Conservation (phyloP, 2,888 invertebrate species). For the Hybos culiciformis region DNA sequence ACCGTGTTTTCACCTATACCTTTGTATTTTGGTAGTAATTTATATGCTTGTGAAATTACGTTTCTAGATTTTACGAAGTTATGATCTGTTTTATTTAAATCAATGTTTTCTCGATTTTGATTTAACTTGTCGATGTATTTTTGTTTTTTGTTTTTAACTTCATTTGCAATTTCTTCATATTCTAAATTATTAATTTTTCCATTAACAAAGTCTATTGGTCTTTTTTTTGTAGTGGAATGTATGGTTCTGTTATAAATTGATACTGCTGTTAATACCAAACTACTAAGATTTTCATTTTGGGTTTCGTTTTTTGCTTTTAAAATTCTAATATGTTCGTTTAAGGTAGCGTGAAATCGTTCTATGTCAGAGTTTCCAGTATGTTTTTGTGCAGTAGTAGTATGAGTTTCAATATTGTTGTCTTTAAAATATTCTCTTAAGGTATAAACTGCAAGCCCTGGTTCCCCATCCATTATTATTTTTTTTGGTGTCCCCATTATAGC, state of each 20-base stretch:
- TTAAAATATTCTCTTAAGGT: constrained; percentile 3
- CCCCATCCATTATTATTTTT: constrained; percentile 8
- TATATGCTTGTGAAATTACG: too few species aligned
- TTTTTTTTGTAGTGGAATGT: constrained; percentile 3
- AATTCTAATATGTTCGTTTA: constrained; percentile 8
- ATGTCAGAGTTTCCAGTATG: constrained; percentile 9
- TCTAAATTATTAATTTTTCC: not conserved
- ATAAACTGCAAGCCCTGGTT: constrained; percentile 2
- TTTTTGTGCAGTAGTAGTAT: constrained; percentile 6
- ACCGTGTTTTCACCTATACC: too few species aligned
- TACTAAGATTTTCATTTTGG: constrained; percentile 1
- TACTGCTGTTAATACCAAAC: constrained; percentile 4
- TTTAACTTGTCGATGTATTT: constrained; percentile 4
- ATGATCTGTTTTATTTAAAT: too few species aligned
- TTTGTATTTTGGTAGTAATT: too few species aligned
- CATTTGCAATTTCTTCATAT: not conserved
- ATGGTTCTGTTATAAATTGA: constrained; percentile 2
- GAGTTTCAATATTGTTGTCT: constrained; percentile 4
- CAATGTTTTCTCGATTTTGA: not conserved
- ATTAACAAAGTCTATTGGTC: constrained; percentile 2
- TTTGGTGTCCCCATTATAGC: constrained; percentile 5
- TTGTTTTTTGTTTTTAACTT: not conserved
- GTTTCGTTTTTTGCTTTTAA: constrained; percentile 4
- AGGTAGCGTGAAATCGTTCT: constrained; percentile 10
- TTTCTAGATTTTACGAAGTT: too few species aligned